Evolutionary conservation across 2,113 vertebrate genomes (phyloP).

Genomic region (Colinus virginianus): DNA sequence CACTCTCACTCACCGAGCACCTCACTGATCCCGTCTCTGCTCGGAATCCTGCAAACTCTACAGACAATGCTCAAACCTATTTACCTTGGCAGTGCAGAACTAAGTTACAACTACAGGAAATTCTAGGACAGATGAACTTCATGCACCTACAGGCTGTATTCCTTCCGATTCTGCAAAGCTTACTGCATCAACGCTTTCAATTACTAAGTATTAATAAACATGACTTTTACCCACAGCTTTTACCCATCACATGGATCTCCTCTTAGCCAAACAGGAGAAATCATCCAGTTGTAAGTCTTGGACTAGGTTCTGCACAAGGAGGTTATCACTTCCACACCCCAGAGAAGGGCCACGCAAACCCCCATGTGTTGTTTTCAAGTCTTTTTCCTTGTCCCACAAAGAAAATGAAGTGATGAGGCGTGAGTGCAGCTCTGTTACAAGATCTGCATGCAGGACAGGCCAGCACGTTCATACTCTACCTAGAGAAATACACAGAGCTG

Average conservation of each 20-base stretch:
- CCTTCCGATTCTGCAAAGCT: background rate
- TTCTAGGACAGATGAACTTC: background rate
- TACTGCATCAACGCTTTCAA: background rate
- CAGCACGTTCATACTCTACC: background rate
- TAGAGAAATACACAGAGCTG: background rate
- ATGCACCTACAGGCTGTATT: background rate
- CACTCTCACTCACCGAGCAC: background rate
- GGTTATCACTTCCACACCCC: background rate
- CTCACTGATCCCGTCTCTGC: background rate
- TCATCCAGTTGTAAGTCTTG: background rate
- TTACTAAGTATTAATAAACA: conserved; percentile 1
- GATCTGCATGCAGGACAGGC: background rate
- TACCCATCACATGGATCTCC: background rate
- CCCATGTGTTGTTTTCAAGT: background rate
- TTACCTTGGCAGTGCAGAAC: background rate
- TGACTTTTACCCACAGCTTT: background rate
- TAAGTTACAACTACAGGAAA: background rate
- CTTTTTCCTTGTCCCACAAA: background rate
- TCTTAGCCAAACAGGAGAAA: background rate
- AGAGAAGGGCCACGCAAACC: background rate
- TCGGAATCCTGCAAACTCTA: background rate
- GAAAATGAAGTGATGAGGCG: background rate
- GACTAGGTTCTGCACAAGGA: background rate
- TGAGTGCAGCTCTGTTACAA: background rate
- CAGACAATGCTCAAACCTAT: background rate